phyloP scores from a whole-genome alignment of 2,888 invertebrate genomes.

The Cosmopolites sordidus region DNA sequence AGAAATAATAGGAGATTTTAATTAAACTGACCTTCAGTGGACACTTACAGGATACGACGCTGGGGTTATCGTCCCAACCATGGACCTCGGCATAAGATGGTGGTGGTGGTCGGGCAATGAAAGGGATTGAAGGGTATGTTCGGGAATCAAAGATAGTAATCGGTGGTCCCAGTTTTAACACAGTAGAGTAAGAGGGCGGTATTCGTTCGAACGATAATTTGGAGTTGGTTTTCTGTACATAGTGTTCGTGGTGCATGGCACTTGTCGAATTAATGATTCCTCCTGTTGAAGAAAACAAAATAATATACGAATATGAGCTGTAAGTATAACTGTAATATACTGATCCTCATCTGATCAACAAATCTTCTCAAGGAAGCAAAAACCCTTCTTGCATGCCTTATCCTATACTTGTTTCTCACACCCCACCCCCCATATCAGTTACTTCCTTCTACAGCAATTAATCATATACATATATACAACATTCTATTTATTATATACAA shows the following conservation, averaged over 20 bases:
- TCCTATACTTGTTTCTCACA: too few species aligned
- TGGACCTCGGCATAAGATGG: slow-evolving; percentile 38
- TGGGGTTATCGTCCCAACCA: slow-evolving; percentile 33
- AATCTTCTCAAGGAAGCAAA: too few species aligned
- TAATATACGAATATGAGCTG: too few species aligned
- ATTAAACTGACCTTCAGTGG: too few species aligned
- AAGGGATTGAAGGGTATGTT: slow-evolving; percentile 27
- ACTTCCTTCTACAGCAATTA: too few species aligned
- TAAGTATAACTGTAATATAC: too few species aligned
- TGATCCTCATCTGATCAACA: too few species aligned
- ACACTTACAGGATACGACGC: slow-evolving; percentile 31
- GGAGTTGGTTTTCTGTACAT: not conserved
- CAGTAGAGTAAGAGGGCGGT: slow-evolving; percentile 42
- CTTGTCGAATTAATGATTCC: slow-evolving; percentile 25
- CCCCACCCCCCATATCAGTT: too few species aligned
- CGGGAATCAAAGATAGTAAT: slow-evolving; percentile 13
- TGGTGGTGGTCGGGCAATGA: slow-evolving; percentile 34
- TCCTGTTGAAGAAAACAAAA: slow-evolving; percentile 1
- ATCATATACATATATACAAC: too few species aligned
- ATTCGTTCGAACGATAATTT: slow-evolving; percentile 17
- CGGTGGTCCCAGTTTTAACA: slow-evolving; percentile 37
- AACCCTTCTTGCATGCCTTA: too few species aligned
- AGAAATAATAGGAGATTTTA: too few species aligned
- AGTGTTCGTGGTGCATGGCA: slow-evolving; percentile 20
- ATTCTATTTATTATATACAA: too few species aligned